phyloP scores from a whole-genome alignment of 2,797 vertebrate genomes.

The Fringilla coelebs region DNA sequence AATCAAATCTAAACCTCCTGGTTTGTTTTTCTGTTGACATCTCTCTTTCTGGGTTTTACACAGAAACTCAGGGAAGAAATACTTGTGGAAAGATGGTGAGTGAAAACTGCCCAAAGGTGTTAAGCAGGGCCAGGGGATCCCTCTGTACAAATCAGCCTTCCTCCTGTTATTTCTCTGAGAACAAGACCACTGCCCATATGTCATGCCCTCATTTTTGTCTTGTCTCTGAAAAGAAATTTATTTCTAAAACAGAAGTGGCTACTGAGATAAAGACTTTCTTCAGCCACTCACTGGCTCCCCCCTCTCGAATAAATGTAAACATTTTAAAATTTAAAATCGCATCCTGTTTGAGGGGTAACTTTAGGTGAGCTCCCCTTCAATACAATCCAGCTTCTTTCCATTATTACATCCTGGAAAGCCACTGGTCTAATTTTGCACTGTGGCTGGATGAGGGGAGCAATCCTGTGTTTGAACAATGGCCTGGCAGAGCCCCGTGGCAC shows the following conservation, averaged over 20 bases:
- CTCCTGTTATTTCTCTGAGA: neutral
- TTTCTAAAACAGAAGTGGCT: neutral
- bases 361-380: neutral
- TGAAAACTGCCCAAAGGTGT: neutral
- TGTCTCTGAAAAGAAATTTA: neutral
- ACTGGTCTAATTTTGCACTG: neutral
- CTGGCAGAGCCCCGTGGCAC: neutral
- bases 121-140: neutral
- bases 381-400: neutral
- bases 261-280: neutral
- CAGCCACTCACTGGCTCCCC: neutral
- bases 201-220: neutral
- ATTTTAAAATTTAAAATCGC: neutral
- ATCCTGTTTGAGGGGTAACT: neutral
- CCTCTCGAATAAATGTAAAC: neutral
- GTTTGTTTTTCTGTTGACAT: neutral
- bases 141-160: neutral
- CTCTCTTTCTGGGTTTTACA: neutral
- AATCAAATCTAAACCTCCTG: neutral
- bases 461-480: neutral
- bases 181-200: neutral
- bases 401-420: neutral
- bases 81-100: neutral
- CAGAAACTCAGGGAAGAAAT: neutral
- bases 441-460: neutral